These are phyloP conservation scores for Trachythela sp. DNA, from an alignment of 64 coral and sea anemone species.

Conservation along the genomic window DNA sequence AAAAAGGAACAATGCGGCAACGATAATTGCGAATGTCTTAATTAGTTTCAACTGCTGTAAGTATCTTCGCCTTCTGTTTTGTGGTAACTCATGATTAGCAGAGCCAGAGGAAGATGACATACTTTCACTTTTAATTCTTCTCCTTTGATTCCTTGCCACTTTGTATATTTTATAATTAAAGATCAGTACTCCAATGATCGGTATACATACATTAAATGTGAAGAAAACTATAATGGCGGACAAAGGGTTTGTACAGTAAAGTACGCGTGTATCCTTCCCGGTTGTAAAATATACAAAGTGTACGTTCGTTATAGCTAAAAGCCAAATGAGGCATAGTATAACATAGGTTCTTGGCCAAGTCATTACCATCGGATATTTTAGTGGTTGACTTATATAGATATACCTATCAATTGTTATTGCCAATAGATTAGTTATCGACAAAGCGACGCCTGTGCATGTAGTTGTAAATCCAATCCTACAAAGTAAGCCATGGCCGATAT, in stretches of 20 bases:
- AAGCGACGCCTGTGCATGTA: not conserved
- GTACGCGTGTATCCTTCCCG: not conserved
- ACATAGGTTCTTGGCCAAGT: not conserved
- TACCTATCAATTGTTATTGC: not conserved
- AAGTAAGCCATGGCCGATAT: not conserved
- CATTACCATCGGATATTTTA: not conserved
- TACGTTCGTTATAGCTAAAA: not conserved
- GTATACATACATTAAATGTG: not conserved
- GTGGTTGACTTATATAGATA: not conserved
- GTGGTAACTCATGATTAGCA: not conserved
- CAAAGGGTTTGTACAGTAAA: not conserved
- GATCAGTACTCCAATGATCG: not conserved
- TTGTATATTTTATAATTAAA: conserved; percentile 3
- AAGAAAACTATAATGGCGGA: not conserved
- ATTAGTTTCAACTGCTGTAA: not conserved
- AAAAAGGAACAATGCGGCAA: not conserved
- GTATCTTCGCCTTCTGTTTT: no score
- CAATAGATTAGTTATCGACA: not conserved
- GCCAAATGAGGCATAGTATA: not conserved
- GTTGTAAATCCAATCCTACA: not conserved
- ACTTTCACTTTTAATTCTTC: not conserved
- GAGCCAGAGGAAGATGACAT: not conserved
- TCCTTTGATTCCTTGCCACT: not conserved
- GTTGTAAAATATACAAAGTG: not conserved
- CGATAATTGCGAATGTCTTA: not conserved